Conservation (phyloP, 2,113 vertebrate genomes). For the Stigmatopora nigra region DNA sequence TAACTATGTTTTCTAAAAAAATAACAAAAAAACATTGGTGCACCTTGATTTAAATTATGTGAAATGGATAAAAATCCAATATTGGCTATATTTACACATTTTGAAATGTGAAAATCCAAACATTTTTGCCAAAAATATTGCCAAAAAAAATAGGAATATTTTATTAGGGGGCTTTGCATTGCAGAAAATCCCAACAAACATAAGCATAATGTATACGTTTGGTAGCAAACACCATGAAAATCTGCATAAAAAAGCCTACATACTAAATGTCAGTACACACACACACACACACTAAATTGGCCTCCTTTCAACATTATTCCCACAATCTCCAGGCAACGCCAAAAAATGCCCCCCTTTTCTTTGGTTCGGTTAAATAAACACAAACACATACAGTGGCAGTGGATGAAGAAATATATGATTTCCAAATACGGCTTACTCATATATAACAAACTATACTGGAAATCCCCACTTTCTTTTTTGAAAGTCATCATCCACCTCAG, state of each 20-base stretch:
- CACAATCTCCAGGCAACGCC: conserved; percentile 42
- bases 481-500: conserved; percentile 32
- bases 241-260: conserved; percentile 14
- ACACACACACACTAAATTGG: conserved; percentile 10
- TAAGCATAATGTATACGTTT: not conserved
- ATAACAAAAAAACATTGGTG: too few relatives aligned
- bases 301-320: conserved; percentile 27
- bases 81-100: too few relatives aligned
- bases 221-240: conserved; percentile 7
- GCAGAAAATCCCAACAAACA: too few relatives aligned
- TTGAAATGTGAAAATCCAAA: too few relatives aligned
- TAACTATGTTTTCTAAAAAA: too few relatives aligned
- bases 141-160: too few relatives aligned
- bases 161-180: too few relatives aligned
- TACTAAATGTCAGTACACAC: conserved; percentile 35
- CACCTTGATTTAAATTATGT: too few relatives aligned
- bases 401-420: conserved; percentile 13
- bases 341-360: conserved; percentile 34
- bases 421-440: conserved; percentile 29
- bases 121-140: too few relatives aligned
- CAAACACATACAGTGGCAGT: conserved; percentile 34
- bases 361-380: conserved; percentile 42
- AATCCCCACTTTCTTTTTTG: conserved; percentile 39
- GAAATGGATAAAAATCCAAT: too few relatives aligned
- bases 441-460: conserved; percentile 30